Evolutionary conservation across 37 sponge, comb jelly and placozoan species (phyloP), one percentile per base, ranked within the genome.

Genomic region (Dysidea cf. avara): DNA sequence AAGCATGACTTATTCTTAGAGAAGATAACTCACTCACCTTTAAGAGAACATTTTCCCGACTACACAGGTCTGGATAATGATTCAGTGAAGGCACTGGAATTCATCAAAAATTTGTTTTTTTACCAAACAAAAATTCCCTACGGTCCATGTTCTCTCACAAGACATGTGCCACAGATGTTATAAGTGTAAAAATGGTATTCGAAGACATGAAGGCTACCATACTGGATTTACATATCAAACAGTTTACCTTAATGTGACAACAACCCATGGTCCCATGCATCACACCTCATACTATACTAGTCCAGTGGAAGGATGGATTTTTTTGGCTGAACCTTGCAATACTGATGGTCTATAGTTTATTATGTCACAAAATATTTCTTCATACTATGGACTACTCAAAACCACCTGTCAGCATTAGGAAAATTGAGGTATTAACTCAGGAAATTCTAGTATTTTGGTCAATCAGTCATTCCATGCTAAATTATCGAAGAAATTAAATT

Each of bases 1-100:
- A 97, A 97, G 78, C 91, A 74, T 26, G 99, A 97, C 68, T 81
- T 97, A 25, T 68, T 97, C 26, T 84, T 82, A 30, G 92, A 97
- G 66, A 97, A 97, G 79, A 88, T 97, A 34, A 39, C 37, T 39
- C 71, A 50, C n/a, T 97, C 99, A 7, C 53, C 94, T 46, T 71
- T 97, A 1, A 72, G 40, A 13, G 90, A 94, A 76, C 91, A 97
- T 73, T 94, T 97, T 61, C 89, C 90, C 9, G 80, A 73, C 9
- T 43, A 9, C 46, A 29, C 75, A 90, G 90, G 90, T 56, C 82
- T 82, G 20, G 28, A 64, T 21, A 39, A 66, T 39, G 77, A 92
- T 39, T 53, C 74, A 13, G 81, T 78, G 26, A 55, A 32, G 1
- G 83, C 84, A 1, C 61, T 43, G 33, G 74, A 86, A 21, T 92